These are phyloP conservation scores for Charina bottae DNA, from an alignment of 2,113 vertebrate genomes.

Conservation along the genomic window DNA sequence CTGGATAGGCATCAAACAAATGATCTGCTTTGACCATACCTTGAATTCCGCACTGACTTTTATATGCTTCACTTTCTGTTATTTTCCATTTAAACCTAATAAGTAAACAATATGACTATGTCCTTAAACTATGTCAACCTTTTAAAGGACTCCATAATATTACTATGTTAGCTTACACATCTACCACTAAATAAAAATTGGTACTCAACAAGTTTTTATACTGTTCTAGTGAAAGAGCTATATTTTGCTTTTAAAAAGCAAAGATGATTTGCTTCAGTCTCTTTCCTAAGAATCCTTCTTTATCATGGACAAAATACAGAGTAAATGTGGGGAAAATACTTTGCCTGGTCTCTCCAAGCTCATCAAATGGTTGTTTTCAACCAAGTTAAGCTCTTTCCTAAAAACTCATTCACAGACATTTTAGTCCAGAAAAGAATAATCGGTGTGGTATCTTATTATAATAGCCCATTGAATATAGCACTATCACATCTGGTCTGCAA, in stretches of 20 bases:
- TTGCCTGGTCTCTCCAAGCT: neutral
- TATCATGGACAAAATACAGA: neutral
- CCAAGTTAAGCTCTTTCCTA: no score
- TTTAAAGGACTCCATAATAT: neutral
- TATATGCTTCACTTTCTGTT: neutral
- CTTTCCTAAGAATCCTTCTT: neutral
- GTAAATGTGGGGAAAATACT: neutral
- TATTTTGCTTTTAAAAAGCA: conserved; percentile 10
- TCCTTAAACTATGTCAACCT: neutral
- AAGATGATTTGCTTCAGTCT: neutral
- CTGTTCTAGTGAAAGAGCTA: neutral
- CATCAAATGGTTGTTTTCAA: neutral
- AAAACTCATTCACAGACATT: neutral
- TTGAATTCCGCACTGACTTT: neutral
- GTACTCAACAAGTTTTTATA: neutral
- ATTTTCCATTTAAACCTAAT: neutral
- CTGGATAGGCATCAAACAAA: neutral
- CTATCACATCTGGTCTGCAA: neutral
- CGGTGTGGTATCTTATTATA: neutral
- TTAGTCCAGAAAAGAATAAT: neutral
- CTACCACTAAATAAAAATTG: neutral
- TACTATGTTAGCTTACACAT: neutral
- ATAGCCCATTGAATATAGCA: neutral
- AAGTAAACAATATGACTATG: neutral
- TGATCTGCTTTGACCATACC: neutral